phyloP scores from a whole-genome alignment of 2,888 invertebrate species.

The Cantharis lateralis region DNA sequence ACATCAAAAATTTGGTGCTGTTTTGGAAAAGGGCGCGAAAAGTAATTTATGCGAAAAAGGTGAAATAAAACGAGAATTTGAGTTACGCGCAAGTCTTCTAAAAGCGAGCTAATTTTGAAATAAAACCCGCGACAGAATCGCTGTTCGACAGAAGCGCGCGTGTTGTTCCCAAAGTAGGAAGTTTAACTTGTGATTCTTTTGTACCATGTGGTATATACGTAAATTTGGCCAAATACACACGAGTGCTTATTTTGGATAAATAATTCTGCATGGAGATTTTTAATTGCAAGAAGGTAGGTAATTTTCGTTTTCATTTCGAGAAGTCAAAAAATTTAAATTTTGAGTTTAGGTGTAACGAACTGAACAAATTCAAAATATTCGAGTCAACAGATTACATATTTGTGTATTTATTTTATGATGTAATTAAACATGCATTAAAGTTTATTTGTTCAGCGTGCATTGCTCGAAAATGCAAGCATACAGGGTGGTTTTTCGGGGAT shows the following conservation, averaged over 20 bases:
- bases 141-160: constrained; percentile 40
- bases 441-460: not conserved
- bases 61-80: not conserved
- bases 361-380: not conserved
- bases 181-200: constrained; percentile 14
- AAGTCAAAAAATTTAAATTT: not conserved
- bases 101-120: constrained; percentile 43
- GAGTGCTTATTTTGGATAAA: constrained; percentile 26
- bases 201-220: constrained; percentile 40
- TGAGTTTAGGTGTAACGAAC: not conserved
- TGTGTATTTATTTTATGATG: not conserved
- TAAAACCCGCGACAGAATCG: constrained; percentile 41
- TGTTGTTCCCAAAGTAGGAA: constrained; percentile 33
- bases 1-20: not conserved
- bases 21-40: not conserved
- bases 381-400: not conserved
- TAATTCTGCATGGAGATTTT: constrained; percentile 31
- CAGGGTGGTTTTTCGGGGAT: not conserved
- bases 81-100: constrained; percentile 30
- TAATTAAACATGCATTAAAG: not conserved
- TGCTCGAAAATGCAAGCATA: not conserved
- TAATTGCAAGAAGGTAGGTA: constrained; percentile 18
- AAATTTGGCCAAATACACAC: constrained; percentile 15
- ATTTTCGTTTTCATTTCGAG: not conserved
- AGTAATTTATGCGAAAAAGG: not conserved